phyloP scores from a whole-genome alignment of 2,888 invertebrate species.

The Philaethria dido region DNA sequence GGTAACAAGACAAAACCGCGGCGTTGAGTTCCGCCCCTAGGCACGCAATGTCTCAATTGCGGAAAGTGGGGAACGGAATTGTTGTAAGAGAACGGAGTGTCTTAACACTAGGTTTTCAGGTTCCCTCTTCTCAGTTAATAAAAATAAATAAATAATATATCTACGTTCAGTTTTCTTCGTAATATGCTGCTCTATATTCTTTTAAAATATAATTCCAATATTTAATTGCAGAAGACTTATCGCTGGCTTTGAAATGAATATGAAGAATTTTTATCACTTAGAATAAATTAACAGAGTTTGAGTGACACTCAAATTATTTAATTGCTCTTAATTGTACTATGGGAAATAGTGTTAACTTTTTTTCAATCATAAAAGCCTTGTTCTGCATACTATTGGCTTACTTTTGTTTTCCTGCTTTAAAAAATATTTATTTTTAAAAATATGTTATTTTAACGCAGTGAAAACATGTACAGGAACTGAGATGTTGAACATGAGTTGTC shows the following conservation, averaged over 20 bases:
- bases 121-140: no score
- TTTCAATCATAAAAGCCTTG: not conserved
- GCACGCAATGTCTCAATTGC: no score
- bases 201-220: slow-evolving; percentile 3
- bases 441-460: no score
- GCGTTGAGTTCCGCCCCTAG: not conserved
- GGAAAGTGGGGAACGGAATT: no score
- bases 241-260: slow-evolving; percentile 1
- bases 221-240: not conserved
- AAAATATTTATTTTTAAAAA: no score
- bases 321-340: slow-evolving; percentile 7
- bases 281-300: slow-evolving; percentile 14
- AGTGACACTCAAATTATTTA: slow-evolving; percentile 15
- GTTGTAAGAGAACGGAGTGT: no score
- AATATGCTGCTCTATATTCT: not conserved
- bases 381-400: not conserved
- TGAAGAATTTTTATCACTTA: slow-evolving; percentile 11
- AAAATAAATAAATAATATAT: no score
- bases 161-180: not conserved
- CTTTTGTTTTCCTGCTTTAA: no score
- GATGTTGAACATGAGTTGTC: no score
- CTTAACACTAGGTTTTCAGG: no score
- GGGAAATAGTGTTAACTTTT: not conserved
- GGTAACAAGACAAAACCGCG: not conserved
- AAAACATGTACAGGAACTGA: no score